Base-by-base conservation (phyloP, 1,140 invertebrate species). In the Pararge aegeria region DNA sequence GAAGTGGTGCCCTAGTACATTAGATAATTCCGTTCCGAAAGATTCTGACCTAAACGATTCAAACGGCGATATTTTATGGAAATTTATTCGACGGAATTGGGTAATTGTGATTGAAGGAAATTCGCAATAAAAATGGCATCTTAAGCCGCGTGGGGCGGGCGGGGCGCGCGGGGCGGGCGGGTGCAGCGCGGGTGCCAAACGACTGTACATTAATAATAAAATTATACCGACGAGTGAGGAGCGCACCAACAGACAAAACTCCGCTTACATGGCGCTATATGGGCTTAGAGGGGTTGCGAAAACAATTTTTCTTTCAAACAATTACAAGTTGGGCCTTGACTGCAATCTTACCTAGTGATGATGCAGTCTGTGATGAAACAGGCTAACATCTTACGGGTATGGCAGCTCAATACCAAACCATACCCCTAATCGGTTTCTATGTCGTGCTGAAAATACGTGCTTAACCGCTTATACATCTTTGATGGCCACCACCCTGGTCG, bases 171-270 rank as follows among this genome's bases (percentile, higher is more conserved):
- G 19, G 30, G 34, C 10, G 20, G 21, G 13, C 10, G 10, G n/a
- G n/a, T n/a, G n/a, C n/a, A n/a, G 20, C 18, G 16, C 37, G 48
- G 49, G 57, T 53, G 57, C 57, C 57, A 59, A 59, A 59, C 50
- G 57, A 59, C 57, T 59, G 57, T 46, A 48, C 57, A 59, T 59
- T 53, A 59, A 59, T 59, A 59, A 59, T 53, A 59, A 59, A 52
- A 59, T 59, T 44, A 59, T 53, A 44, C 37, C 38, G 37, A 12
- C 27, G 57, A 59, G 34, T 59, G 37, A 18, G 56, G 24, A 59
- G 48, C 56, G 10, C 10, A 37, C 34, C 34, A 10, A 37, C 10
- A 10, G 34, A 37, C 34, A 37, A 37, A 37, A 3, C 34, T 3
- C 13, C 2, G 38, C 16, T 40, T 16, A 40, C 38, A 40, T 40